Evolutionary conservation across 2,888 invertebrate species (phyloP).

Genomic region (Hanleya hanleyi): DNA sequence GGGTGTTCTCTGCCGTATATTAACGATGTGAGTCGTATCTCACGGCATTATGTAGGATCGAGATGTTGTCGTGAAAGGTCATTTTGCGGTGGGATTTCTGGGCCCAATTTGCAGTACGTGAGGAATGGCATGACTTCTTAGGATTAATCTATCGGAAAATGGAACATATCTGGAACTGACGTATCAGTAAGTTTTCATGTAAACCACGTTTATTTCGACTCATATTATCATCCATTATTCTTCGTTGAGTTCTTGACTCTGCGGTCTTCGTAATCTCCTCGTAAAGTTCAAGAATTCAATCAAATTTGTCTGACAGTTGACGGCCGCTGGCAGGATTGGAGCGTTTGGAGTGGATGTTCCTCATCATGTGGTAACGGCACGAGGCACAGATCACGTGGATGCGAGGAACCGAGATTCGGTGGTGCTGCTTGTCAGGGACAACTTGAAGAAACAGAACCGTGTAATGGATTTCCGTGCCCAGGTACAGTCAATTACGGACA

Average conservation of each 20-base stretch:
- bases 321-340: conserved; percentile 2
- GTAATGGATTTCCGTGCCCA: conserved; percentile 9
- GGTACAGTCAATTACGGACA: too few relatives aligned
- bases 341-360: background rate
- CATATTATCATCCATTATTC: too few relatives aligned
- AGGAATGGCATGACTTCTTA: too few relatives aligned
- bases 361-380: background rate
- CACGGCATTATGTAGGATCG: background rate
- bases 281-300: too few relatives aligned
- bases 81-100: background rate
- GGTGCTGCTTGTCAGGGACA: background rate
- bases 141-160: too few relatives aligned
- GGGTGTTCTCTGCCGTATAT: background rate
- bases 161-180: too few relatives aligned
- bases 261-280: too few relatives aligned
- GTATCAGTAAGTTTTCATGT: too few relatives aligned
- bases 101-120: conserved; percentile 20
- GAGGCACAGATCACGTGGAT: background rate
- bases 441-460: background rate
- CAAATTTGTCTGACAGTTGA: too few relatives aligned
- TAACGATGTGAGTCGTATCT: background rate
- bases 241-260: too few relatives aligned
- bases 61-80: background rate
- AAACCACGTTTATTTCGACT: too few relatives aligned
- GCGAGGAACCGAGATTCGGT: background rate